Percentiles rank a stretch among this genome's conserved stretches.
phyloP scores from a whole-genome alignment of 2,888 invertebrate species.

The Andricus curvator region DNA sequence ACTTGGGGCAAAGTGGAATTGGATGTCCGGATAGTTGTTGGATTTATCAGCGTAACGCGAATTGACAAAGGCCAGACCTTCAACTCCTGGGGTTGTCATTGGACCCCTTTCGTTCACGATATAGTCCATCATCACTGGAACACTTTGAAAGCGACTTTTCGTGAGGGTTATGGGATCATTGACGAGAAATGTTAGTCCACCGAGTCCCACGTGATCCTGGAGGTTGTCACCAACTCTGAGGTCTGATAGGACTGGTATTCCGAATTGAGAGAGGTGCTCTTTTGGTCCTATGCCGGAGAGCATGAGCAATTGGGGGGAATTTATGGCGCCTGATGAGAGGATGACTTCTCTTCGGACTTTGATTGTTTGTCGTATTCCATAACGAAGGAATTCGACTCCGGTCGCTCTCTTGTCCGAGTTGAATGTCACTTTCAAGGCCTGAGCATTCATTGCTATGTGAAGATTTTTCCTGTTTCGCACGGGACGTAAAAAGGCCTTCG shows the following conservation, averaged over 20 bases:
- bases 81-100: slow-evolving; percentile 89
- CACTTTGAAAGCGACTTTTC: slow-evolving; percentile 87
- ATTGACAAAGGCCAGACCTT: slow-evolving; percentile 92
- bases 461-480: slow-evolving; percentile 88
- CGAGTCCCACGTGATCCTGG: slow-evolving; percentile 93
- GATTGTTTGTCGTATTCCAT: slow-evolving; percentile 83
- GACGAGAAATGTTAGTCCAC: slow-evolving; percentile 90
- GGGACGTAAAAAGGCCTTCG: slow-evolving; percentile 91
- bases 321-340: slow-evolving; percentile 92
- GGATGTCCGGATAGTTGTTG: slow-evolving; percentile 90
- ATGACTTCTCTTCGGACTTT: slow-evolving; percentile 90
- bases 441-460: slow-evolving; percentile 88
- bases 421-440: slow-evolving; percentile 87
- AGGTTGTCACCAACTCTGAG: slow-evolving; percentile 90
- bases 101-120: slow-evolving; percentile 90
- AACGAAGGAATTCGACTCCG: slow-evolving; percentile 87
- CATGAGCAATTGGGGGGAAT: slow-evolving; percentile 94
- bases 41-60: slow-evolving; percentile 90
- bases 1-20: slow-evolving; percentile 92
- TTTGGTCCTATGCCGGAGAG: slow-evolving; percentile 92
- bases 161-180: slow-evolving; percentile 90
- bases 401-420: slow-evolving; percentile 85
- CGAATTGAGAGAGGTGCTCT: slow-evolving; percentile 86
- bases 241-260: slow-evolving; percentile 87
- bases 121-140: slow-evolving; percentile 89